A percentile compares a stretch with the other conserved stretches of the same genome.
phyloP scores from a whole-genome alignment of 1,140 invertebrate genomes.

The Procambarus clarkii region DNA sequence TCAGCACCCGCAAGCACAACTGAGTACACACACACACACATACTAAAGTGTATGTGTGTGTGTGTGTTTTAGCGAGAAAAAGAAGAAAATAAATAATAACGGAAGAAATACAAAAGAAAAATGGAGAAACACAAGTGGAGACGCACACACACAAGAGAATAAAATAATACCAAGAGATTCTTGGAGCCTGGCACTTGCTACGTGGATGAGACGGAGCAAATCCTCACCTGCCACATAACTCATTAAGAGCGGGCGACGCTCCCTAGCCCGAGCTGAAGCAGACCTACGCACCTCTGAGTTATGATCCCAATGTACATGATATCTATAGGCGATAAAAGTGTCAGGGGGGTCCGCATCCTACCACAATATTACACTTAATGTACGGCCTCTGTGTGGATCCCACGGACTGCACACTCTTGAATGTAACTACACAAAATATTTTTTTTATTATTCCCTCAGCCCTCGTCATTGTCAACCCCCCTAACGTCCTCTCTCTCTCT shows the following conservation, averaged over 20 bases:
- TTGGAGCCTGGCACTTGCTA: too few relatives aligned
- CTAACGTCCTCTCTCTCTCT: neutral
- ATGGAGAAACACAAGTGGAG: neutral
- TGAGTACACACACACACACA: too few relatives aligned
- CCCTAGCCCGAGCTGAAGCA: neutral
- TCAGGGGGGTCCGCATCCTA: neutral
- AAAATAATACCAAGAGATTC: neutral
- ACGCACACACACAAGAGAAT: neutral
- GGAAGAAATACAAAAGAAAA: neutral
- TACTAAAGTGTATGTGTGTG: too few relatives aligned
- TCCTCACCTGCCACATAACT: conserved; percentile 3
- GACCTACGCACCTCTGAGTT: neutral
- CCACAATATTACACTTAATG: conserved; percentile 7
- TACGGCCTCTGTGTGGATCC: conserved; percentile 1
- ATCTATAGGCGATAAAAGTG: conserved; percentile 36
- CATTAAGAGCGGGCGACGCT: neutral
- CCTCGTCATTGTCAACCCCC: too few relatives aligned
- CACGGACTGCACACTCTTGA: neutral
- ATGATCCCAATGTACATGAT: conserved; percentile 1
- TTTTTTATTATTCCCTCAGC: neutral
- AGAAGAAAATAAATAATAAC: neutral
- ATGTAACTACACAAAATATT: neutral
- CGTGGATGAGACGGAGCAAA: neutral
- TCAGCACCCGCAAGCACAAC: too few relatives aligned
- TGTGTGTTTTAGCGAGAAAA: neutral